A percentile compares a stretch with the other conserved stretches of the same genome.
These are phyloP conservation scores for Myotis lucifugus DNA, from an alignment of 2,113 vertebrate species.

Conservation along the genomic window DNA sequence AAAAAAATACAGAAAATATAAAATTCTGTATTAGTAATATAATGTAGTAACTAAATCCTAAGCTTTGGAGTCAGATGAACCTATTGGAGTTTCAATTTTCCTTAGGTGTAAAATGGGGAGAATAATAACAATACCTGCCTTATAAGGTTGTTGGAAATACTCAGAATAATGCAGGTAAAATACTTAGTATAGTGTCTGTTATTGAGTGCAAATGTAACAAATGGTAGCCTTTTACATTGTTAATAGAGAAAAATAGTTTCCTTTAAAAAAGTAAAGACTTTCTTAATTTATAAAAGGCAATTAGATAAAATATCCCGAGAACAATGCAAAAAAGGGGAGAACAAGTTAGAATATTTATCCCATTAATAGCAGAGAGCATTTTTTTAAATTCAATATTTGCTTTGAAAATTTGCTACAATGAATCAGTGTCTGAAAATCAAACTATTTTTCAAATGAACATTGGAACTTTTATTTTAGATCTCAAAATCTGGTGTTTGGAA, in stretches of 20 bases:
- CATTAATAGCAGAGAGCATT: background rate
- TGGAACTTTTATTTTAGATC: constrained; percentile 24
- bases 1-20: constrained; percentile 63
- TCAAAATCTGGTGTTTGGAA: constrained; percentile 53
- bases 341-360: constrained; percentile 41
- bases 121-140: background rate
- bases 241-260: constrained; percentile 22
- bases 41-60: constrained; percentile 32
- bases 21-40: constrained; percentile 46
- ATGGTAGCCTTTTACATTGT: constrained; percentile 17
- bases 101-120: background rate
- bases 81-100: constrained; percentile 45
- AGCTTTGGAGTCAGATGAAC: constrained; percentile 45
- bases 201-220: constrained; percentile 1
- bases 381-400: background rate
- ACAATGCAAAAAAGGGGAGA: background rate
- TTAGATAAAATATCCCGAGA: constrained; percentile 33
- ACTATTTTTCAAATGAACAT: constrained; percentile 21
- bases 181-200: background rate
- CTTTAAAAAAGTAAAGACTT: background rate
- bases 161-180: background rate
- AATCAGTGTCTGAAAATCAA: constrained; percentile 55
- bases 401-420: constrained; percentile 53
- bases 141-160: background rate
- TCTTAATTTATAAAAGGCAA: constrained; percentile 41